These are phyloP conservation scores for Rousettus madagascariensis DNA, from an alignment of 2,797 vertebrate genomes.

Conservation along the genomic window DNA sequence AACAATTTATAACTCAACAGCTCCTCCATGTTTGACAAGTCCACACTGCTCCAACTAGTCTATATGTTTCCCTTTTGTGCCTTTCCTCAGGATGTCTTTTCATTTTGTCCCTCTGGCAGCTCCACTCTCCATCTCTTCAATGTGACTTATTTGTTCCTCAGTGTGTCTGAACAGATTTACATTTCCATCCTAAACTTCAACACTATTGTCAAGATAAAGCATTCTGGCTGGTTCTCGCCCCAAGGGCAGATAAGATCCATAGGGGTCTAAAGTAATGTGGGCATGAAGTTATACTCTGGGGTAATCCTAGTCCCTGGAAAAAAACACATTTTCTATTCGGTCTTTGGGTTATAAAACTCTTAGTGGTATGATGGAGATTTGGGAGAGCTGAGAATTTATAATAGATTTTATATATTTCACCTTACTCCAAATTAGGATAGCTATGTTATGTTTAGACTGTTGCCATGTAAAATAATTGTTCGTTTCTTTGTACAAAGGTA, in stretches of 20 bases:
- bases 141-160: neutral
- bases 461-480: neutral
- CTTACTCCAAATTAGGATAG: neutral
- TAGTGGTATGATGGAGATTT: neutral
- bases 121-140: neutral
- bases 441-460: neutral
- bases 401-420: neutral
- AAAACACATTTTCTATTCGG: neutral
- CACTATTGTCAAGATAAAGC: neutral
- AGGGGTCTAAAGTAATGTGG: neutral
- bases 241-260: neutral
- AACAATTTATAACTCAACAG: neutral
- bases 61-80: neutral
- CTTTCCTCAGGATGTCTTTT: neutral
- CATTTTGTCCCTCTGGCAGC: neutral
- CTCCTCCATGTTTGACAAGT: neutral
- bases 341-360: conserved; percentile 18
- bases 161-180: neutral
- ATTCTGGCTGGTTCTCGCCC: neutral
- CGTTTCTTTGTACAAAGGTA: neutral
- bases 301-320: neutral
- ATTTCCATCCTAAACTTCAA: neutral
- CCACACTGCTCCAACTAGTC: too few relatives aligned
- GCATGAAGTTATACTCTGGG: neutral
- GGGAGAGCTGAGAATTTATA: neutral